A percentile compares a stretch with the other conserved stretches of the same genome.
These are phyloP conservation scores for Poicephalus meyeri DNA, from an alignment of 2,113 vertebrate species.

Conservation along the genomic window DNA sequence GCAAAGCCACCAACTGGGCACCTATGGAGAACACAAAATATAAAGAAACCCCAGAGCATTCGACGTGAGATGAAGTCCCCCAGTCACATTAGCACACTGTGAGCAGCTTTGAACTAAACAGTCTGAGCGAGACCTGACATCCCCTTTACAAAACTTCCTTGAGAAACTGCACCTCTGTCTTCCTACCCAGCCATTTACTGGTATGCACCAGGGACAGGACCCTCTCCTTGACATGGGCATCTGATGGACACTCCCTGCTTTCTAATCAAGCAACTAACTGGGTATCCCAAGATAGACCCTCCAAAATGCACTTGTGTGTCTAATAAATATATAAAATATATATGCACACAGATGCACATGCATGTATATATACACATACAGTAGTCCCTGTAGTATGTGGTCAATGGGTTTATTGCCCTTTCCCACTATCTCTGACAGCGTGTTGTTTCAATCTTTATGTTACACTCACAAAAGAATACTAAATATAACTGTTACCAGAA, in stretches of 20 bases:
- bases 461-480: neutral
- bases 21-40: neutral
- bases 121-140: neutral
- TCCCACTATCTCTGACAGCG: neutral
- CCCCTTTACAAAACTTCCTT: neutral
- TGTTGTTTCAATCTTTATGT: neutral
- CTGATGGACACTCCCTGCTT: neutral
- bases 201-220: neutral
- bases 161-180: neutral
- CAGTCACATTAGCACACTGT: conserved; percentile 10
- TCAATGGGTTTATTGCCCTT: neutral
- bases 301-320: neutral
- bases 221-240: neutral
- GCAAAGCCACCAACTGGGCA: neutral
- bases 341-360: neutral
- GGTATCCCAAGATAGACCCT: neutral
- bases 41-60: neutral
- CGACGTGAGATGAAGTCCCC: neutral
- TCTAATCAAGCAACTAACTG: neutral
- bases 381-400: neutral
- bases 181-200: neutral
- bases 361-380: accelerated
- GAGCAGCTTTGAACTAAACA: neutral
- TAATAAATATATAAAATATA: neutral
- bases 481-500: neutral